phyloP scores from a whole-genome alignment of 2,113 vertebrate genomes.

The Silurus meridionalis region DNA sequence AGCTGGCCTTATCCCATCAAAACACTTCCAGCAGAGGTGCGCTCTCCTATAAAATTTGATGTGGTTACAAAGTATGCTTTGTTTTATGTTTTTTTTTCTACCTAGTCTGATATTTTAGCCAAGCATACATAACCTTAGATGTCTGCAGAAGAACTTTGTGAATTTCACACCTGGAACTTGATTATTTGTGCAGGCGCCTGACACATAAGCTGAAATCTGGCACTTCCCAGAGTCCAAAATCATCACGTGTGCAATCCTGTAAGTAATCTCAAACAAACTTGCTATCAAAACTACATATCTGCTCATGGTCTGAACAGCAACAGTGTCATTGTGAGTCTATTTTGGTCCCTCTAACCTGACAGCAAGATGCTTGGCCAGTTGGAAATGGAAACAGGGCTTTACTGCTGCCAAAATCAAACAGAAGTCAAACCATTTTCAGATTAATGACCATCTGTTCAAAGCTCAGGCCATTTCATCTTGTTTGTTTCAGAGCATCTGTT shows the following conservation, averaged over 20 bases:
- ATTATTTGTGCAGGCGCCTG: constrained; percentile 74
- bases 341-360: constrained; percentile 33
- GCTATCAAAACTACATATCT: not conserved
- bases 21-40: constrained; percentile 92
- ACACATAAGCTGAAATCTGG: constrained; percentile 81
- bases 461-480: constrained; percentile 11
- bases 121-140: not conserved
- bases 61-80: not conserved
- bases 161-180: not conserved
- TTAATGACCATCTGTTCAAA: constrained; percentile 38
- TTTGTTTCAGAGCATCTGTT: constrained; percentile 25
- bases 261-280: constrained; percentile 63
- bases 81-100: not conserved
- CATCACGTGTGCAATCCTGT: constrained; percentile 77
- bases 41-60: not conserved
- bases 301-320: not conserved
- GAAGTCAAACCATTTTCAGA: constrained; percentile 27
- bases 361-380: constrained; percentile 19
- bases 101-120: not conserved
- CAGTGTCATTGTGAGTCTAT: not conserved
- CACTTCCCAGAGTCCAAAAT: constrained; percentile 72
- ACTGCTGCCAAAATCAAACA: constrained; percentile 24
- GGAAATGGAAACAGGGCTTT: constrained; percentile 18
- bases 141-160: not conserved
- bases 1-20: constrained; percentile 89